phyloP scores from a whole-genome alignment of 2,888 invertebrate species.

The Acanthosepion lycidas region DNA sequence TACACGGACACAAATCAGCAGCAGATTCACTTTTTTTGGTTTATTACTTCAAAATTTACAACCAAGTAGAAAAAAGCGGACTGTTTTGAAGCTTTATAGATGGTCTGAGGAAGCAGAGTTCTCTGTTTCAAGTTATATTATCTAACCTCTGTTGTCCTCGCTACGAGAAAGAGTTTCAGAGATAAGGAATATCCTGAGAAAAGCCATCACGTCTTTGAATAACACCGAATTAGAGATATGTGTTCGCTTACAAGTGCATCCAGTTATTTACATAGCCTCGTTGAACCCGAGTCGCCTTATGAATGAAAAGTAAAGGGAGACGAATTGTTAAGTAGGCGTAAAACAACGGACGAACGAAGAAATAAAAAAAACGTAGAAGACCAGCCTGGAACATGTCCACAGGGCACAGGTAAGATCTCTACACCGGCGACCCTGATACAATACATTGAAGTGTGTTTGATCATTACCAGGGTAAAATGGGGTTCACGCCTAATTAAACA shows the following conservation, averaged over 20 bases:
- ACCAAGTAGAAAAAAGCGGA: no score
- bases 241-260: not conserved
- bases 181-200: not conserved
- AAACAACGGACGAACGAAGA: not conserved
- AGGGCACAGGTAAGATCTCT: not conserved
- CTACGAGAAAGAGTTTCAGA: not conserved
- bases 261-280: constrained; percentile 33
- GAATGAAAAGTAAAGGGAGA: not conserved
- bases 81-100: no score
- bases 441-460: constrained; percentile 33
- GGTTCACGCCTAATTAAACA: constrained; percentile 21
- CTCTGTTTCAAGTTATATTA: no score
- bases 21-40: no score
- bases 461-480: constrained; percentile 17
- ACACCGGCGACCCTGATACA: not conserved
- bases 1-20: no score
- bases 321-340: not conserved
- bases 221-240: constrained; percentile 5
- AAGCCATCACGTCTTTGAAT: not conserved
- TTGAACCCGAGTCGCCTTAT: not conserved
- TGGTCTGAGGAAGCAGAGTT: no score
- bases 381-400: not conserved
- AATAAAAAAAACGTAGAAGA: not conserved
- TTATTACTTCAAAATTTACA: no score
- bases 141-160: not conserved